Evolutionary conservation across 2,797 vertebrate species (phyloP), one percentile per base, ranked within the genome.

Genomic region (Botia kubotai): DNA sequence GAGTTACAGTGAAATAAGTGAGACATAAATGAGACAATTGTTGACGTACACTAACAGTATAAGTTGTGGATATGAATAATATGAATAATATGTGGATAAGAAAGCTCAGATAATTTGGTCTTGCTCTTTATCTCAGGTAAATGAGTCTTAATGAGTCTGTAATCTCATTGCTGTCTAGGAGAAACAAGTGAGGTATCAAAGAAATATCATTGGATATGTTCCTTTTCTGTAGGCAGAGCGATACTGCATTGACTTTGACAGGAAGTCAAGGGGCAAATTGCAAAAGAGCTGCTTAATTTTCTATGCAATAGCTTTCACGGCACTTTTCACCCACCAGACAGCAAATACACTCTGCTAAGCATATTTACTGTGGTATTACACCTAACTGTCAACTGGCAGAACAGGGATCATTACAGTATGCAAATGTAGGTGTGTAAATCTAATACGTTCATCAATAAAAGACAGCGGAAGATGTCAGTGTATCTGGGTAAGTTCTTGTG

Each of bases 211-310:
- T 70, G 77, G 68, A 60, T n/a, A 69, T 80, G 82, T 73, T 72
- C 67, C 69, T 79, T 81, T 75, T 68, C 78, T 75, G 72, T 84
- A 76, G 70, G 76, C 80, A 84, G 75, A 82, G 60, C 52, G 66
- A 79, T 65, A 57, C 72, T 33, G 55, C 46, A 58, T 16, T 57
- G 68, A 65, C 76, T 77, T 17, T 57, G 69, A 62, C 70, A 70
- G 62, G 11, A n/a, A 63, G 63, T 60, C 48, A 72, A 36, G 46
- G 46, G 53, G 14, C 60, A 63, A 60, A 60, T 21, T 60, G 57
- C 57, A 63, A 63, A 16, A 29, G 23, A 7, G 60, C 6, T 29
- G 23, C 14, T 29, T 63, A 63, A 26, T 39, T 39, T 16, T 66
- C 58, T 13, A 26, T 36, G 6, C 63, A 66, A 11, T 39, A 7